Evolutionary conservation across 1,140 invertebrate genomes (phyloP).

Genomic region (Ceratosolen solmsi): DNA sequence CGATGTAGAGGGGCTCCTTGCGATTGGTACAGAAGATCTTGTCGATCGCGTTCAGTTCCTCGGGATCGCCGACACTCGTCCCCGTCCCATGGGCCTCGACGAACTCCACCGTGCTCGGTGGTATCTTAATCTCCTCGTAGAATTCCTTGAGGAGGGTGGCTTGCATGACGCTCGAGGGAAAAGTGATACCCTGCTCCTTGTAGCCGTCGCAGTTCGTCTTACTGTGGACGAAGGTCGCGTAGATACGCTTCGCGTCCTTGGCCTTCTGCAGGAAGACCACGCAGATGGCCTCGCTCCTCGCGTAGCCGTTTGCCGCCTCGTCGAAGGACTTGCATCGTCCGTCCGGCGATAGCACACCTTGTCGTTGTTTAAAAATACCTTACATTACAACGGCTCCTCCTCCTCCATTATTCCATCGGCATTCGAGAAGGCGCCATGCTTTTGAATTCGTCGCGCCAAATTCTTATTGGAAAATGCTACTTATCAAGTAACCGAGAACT

Average conservation of each 20-base stretch:
- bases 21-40: constrained; percentile 84
- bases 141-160: constrained; percentile 85
- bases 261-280: constrained; percentile 88
- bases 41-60: constrained; percentile 90
- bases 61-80: constrained; percentile 87
- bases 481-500: no score
- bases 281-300: constrained; percentile 84
- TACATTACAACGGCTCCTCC: no score
- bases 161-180: constrained; percentile 89
- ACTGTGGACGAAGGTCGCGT: constrained; percentile 80
- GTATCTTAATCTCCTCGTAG: constrained; percentile 87
- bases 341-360: constrained; percentile 89
- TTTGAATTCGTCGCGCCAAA: no score
- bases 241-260: constrained; percentile 84
- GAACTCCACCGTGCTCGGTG: constrained; percentile 82
- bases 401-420: no score
- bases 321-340: constrained; percentile 94
- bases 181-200: constrained; percentile 92
- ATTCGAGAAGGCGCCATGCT: no score
- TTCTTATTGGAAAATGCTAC: no score
- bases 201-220: constrained; percentile 86
- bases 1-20: constrained; percentile 83
- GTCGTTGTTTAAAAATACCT: constrained; percentile 47
- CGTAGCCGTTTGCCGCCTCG: constrained; percentile 83
- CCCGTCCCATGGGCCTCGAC: constrained; percentile 95